phyloP scores from a whole-genome alignment of 2,113 vertebrate species.

The Platysteira castanea region DNA sequence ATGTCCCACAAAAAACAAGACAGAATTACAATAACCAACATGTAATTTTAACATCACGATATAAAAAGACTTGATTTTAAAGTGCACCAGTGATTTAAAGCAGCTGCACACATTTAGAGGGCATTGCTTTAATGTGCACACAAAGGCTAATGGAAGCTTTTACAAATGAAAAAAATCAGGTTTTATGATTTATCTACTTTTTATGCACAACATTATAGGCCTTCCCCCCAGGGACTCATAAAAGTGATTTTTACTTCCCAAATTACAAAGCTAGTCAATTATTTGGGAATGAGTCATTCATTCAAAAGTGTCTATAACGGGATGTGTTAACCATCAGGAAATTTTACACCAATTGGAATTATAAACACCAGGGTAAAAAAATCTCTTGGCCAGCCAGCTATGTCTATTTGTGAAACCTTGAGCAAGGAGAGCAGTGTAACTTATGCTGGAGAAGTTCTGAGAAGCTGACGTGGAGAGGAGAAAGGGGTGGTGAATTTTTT shows the following conservation, averaged over 20 bases:
- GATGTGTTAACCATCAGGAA: conserved; percentile 83
- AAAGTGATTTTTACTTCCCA: conserved; percentile 79
- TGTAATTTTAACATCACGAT: conserved; percentile 74
- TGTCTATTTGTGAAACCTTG: conserved; percentile 37
- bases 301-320: conserved; percentile 73
- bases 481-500: background rate
- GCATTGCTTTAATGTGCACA: conserved; percentile 45
- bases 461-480: background rate
- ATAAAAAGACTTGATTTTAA: conserved; percentile 67
- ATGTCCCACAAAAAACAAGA: conserved; percentile 61
- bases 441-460: background rate
- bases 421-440: background rate
- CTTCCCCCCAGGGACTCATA: conserved; percentile 70
- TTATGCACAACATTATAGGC: conserved; percentile 74
- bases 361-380: conserved; percentile 78
- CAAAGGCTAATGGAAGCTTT: conserved; percentile 74
- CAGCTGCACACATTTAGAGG: conserved; percentile 66
- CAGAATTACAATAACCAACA: conserved; percentile 69
- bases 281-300: conserved; percentile 77
- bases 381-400: conserved; percentile 34
- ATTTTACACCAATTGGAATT: conserved; percentile 83
- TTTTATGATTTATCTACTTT: conserved; percentile 82
- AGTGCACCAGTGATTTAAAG: conserved; percentile 56
- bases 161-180: conserved; percentile 65
- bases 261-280: conserved; percentile 79